Conservation (phyloP, 2,113 vertebrate species). For the Leptobrachium ailaonicum region DNA sequence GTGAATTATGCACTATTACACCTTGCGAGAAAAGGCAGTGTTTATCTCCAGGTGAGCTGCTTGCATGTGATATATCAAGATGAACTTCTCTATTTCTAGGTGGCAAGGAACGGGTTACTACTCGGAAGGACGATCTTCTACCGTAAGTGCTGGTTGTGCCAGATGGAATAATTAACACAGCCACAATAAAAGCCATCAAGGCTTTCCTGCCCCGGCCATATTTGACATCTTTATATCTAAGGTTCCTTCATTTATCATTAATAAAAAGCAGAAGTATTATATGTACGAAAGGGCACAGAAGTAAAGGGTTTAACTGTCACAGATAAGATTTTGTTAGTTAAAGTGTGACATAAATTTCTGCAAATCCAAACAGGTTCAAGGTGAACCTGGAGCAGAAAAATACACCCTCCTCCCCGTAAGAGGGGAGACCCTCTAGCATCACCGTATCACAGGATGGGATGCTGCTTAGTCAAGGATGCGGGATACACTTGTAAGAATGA, state of each 20-base stretch:
- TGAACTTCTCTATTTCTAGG: too few relatives aligned
- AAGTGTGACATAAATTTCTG: background rate
- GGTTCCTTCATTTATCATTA: constrained; percentile 43
- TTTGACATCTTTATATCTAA: constrained; percentile 33
- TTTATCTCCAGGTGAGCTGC: too few relatives aligned
- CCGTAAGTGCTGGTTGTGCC: background rate
- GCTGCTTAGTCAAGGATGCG: too few relatives aligned
- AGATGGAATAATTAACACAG: constrained; percentile 4
- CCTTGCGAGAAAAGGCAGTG: too few relatives aligned
- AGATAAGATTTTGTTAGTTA: constrained; percentile 21
- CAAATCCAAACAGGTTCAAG: background rate
- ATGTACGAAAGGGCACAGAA: constrained; percentile 25
- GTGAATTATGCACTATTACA: too few relatives aligned
- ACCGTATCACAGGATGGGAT: too few relatives aligned
- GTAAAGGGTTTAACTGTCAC: constrained; percentile 32
- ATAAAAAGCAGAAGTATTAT: constrained; percentile 49
- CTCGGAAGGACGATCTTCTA: background rate
- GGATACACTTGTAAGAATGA: too few relatives aligned
- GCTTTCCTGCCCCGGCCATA: background rate
- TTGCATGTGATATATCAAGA: too few relatives aligned
- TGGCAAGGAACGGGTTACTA: background rate
- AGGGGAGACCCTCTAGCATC: too few relatives aligned
- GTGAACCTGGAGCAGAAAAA: constrained; percentile 1
- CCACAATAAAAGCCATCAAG: constrained; percentile 18
- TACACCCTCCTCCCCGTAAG: background rate